Evolutionary conservation across 2,113 vertebrate species (phyloP).

Genomic region (Hydropotes inermis): DNA sequence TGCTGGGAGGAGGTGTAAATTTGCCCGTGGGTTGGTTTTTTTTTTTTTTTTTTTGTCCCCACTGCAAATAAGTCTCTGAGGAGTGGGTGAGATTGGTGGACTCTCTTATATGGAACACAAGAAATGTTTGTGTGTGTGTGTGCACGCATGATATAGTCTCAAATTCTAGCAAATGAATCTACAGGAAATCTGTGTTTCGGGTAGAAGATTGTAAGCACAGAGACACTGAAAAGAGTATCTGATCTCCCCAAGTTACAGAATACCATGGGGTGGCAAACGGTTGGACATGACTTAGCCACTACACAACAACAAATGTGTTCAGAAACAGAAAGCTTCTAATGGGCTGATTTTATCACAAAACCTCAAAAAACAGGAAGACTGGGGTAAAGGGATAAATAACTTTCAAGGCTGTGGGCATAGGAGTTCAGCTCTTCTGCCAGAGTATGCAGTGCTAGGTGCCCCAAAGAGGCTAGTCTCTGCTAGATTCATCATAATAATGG

Average conservation of each 20-base stretch:
- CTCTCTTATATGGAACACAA: neutral
- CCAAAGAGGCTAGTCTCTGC: neutral
- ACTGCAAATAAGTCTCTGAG: neutral
- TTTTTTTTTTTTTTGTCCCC: too few relatives aligned
- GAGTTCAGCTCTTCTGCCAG: neutral
- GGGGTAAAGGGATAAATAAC: neutral
- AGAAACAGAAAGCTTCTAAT: neutral
- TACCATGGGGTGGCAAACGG: neutral
- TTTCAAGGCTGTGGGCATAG: neutral
- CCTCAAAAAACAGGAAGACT: neutral
- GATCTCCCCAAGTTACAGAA: neutral
- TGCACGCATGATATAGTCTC: neutral
- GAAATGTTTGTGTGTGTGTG: neutral
- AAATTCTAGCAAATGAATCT: neutral
- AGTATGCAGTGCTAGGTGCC: too few relatives aligned
- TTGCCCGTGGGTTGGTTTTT: too few relatives aligned
- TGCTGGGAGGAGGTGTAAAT: rapidly evolving
- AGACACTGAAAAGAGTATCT: neutral
- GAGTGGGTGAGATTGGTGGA: neutral
- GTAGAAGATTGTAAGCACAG: neutral
- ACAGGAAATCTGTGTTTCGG: neutral
- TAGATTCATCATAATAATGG: neutral
- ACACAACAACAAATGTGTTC: neutral
- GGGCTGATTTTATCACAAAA: neutral
- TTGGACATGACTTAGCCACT: neutral